These are phyloP conservation scores for Nannoperca obscura DNA, from an alignment of 2,797 vertebrate genomes.

Conservation along the genomic window DNA sequence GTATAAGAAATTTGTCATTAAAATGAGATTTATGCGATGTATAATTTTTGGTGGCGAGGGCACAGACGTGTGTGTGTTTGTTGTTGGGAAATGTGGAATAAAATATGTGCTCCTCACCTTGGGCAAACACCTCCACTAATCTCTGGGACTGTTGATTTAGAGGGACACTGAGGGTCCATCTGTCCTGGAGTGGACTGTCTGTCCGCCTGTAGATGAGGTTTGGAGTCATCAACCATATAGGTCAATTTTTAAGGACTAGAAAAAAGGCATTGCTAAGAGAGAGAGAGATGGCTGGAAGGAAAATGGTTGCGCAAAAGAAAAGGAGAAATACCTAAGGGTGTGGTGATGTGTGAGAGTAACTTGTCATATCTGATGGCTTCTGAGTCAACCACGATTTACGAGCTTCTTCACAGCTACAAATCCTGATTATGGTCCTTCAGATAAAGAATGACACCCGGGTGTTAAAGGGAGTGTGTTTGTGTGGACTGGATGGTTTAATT, in stretches of 20 bases:
- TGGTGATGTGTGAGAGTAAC: constrained; percentile 65
- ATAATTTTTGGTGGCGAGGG: constrained; percentile 4
- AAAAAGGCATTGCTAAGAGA: constrained; percentile 4
- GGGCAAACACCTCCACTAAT: constrained; percentile 43
- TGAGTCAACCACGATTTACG: constrained; percentile 71
- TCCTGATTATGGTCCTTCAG: constrained; percentile 62
- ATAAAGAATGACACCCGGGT: constrained; percentile 57
- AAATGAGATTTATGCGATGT: constrained; percentile 29
- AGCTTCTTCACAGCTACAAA: constrained; percentile 61
- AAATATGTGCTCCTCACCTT: constrained; percentile 24
- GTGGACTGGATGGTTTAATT: constrained; percentile 30
- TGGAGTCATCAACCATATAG: constrained; percentile 28
- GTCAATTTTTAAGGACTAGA: constrained; percentile 20
- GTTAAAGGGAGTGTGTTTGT: constrained; percentile 48
- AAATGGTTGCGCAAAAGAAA: constrained; percentile 33
- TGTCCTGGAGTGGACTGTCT: constrained; percentile 43
- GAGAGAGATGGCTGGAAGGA: constrained; percentile 25
- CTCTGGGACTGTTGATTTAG: constrained; percentile 47
- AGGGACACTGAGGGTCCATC: constrained; percentile 44
- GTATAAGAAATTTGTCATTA: constrained; percentile 17
- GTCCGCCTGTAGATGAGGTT: constrained; percentile 29
- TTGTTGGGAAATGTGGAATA: constrained; percentile 10
- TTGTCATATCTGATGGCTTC: constrained; percentile 70
- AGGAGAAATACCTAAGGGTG: constrained; percentile 37
- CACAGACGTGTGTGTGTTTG: constrained; percentile 14